Percentiles rank a stretch among this genome's conserved stretches.
Conservation (phyloP, 1,140 invertebrate genomes). For the Ceratoteleas bidentatus region DNA sequence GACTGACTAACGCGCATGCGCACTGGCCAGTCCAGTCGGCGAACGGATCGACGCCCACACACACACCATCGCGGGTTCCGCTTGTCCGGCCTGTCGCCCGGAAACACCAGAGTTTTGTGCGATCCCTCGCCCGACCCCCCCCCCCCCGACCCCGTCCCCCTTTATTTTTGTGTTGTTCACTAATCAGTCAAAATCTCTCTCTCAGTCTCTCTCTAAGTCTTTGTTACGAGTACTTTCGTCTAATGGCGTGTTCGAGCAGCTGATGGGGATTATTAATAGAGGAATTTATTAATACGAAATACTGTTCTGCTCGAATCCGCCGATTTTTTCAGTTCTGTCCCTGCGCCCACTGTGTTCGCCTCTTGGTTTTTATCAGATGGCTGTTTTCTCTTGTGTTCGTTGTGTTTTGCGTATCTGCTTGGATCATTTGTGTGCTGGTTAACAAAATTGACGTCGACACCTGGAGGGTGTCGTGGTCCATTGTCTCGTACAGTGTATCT, state of each 20-base stretch:
- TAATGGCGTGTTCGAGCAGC: too few relatives aligned
- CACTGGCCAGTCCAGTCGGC: too few relatives aligned
- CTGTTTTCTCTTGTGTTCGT: constrained; percentile 14
- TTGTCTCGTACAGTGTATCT: not conserved
- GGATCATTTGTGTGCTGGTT: not conserved
- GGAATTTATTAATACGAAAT: too few relatives aligned
- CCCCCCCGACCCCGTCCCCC: constrained; percentile 7
- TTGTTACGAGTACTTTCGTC: not conserved
- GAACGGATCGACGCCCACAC: too few relatives aligned
- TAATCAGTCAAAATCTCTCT: constrained; percentile 34
- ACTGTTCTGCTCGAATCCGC: too few relatives aligned
- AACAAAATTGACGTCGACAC: not conserved
- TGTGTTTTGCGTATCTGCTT: not conserved
- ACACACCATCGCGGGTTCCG: constrained; percentile 11
- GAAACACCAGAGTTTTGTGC: constrained; percentile 7
- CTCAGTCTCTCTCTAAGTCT: not conserved
- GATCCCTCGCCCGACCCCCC: not conserved
- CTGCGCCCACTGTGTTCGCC: constrained; percentile 65
- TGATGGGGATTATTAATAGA: too few relatives aligned
- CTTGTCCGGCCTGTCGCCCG: not conserved
- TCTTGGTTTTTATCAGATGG: constrained; percentile 66
- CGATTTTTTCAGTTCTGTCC: constrained; percentile 10
- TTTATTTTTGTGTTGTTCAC: constrained; percentile 31
- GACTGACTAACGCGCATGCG: too few relatives aligned
- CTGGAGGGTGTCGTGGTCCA: too few relatives aligned